phyloP scores from a whole-genome alignment of 2,888 invertebrate genomes.

The Operophtera brumata region DNA sequence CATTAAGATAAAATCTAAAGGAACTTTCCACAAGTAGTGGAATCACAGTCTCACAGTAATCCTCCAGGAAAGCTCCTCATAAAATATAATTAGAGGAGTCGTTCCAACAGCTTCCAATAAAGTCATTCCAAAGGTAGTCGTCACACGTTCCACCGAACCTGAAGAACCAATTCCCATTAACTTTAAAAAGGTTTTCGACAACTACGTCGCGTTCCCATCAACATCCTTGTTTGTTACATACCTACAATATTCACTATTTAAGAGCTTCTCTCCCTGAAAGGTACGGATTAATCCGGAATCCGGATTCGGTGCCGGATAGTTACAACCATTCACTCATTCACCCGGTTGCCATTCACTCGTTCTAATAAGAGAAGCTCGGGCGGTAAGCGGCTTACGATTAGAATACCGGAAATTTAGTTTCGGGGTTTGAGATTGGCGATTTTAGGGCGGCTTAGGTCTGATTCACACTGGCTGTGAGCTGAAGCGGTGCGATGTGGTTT shows the following conservation, averaged over 20 bases:
- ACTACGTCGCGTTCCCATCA: slow-evolving; percentile 34
- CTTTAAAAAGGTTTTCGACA: slow-evolving; percentile 42
- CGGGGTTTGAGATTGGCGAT: slow-evolving; percentile 45
- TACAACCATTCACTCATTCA: slow-evolving; percentile 52
- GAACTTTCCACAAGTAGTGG: background rate
- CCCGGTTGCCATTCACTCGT: slow-evolving; percentile 47
- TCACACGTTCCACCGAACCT: slow-evolving; percentile 3
- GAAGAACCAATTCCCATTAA: slow-evolving; percentile 38
- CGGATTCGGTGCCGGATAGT: slow-evolving; percentile 27
- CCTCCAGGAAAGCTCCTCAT: slow-evolving; percentile 19
- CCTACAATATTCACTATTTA: slow-evolving; percentile 42
- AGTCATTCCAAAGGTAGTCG: slow-evolving; percentile 6
- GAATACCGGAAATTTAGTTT: slow-evolving; percentile 57
- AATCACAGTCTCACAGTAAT: slow-evolving; percentile 3
- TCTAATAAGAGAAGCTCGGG: slow-evolving; percentile 48
- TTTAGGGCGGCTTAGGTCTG: slow-evolving; percentile 31
- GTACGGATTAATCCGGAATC: slow-evolving; percentile 33
- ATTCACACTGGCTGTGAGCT: slow-evolving; percentile 7
- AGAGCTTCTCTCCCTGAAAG: slow-evolving; percentile 36
- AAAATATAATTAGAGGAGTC: slow-evolving; percentile 22
- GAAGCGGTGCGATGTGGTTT: background rate
- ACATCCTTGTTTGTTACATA: slow-evolving; percentile 29
- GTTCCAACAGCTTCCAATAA: slow-evolving; percentile 15
- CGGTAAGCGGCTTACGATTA: slow-evolving; percentile 60
- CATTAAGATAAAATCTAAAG: too few relatives aligned